Percentiles rank a stretch among this genome's conserved stretches.
Evolutionary conservation across 2,797 vertebrate species (phyloP).

Genomic region (Urocyon cinereoargenteus): DNA sequence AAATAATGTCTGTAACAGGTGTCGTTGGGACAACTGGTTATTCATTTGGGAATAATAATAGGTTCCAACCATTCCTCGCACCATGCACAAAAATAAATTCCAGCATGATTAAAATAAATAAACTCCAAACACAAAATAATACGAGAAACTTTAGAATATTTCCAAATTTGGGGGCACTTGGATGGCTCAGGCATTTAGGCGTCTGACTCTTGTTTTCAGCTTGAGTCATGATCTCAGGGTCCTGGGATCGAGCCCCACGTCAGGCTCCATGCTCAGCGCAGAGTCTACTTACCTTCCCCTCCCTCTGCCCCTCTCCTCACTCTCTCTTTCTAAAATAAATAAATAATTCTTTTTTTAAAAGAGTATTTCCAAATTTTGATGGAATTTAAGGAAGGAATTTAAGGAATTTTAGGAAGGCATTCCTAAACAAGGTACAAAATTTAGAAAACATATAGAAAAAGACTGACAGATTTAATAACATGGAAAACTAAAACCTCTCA

Average conservation of each 20-base stretch:
- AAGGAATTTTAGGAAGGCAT: background rate
- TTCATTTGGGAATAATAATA: background rate
- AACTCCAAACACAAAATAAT: background rate
- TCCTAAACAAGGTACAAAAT: background rate
- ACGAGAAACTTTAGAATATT: background rate
- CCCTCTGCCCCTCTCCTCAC: background rate
- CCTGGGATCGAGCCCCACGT: background rate
- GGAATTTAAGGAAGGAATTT: no score
- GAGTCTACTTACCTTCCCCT: background rate
- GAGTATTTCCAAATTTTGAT: background rate
- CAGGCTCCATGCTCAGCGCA: background rate
- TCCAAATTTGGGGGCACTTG: background rate
- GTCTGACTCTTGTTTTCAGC: background rate
- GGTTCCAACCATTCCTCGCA: background rate
- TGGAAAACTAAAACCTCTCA: background rate
- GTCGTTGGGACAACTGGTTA: background rate
- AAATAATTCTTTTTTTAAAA: background rate
- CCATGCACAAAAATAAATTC: background rate
- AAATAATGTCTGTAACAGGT: constrained; percentile 9
- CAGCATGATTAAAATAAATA: background rate
- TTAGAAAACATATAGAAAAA: background rate
- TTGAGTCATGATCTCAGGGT: background rate
- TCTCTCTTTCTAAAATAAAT: background rate
- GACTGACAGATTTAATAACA: background rate
- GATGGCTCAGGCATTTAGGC: background rate